These are phyloP conservation scores for Apantesis nais DNA, from an alignment of 2,888 invertebrate species.

Conservation along the genomic window DNA sequence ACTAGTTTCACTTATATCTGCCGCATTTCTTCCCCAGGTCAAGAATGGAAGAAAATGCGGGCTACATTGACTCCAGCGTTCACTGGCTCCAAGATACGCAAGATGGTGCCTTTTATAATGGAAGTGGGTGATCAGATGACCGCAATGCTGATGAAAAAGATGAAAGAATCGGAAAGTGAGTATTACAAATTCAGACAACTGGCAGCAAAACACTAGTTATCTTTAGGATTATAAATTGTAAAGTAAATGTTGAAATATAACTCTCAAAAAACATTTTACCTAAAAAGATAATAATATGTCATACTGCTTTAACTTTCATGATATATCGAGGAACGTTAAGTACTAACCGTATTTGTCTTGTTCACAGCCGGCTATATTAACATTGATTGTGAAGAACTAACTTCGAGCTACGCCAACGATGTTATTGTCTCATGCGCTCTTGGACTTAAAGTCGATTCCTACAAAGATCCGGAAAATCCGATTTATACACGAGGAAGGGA, in stretches of 20 bases:
- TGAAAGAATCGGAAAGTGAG: slow-evolving; percentile 50
- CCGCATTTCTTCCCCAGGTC: slow-evolving; percentile 41
- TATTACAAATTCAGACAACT: background rate
- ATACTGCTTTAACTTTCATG: background rate
- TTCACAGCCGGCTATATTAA: slow-evolving; percentile 53
- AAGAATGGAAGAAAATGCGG: slow-evolving; percentile 63
- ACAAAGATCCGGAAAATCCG: slow-evolving; percentile 78
- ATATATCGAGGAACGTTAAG: background rate
- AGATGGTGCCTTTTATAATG: slow-evolving; percentile 72
- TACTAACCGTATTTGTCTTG: background rate
- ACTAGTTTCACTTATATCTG: background rate
- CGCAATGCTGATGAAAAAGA: slow-evolving; percentile 51
- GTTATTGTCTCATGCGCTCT: slow-evolving; percentile 83
- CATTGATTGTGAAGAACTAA: slow-evolving; percentile 74
- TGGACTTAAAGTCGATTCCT: slow-evolving; percentile 83
- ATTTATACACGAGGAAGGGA: slow-evolving; percentile 84
- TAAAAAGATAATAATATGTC: background rate
- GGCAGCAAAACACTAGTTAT: background rate
- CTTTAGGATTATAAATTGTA: background rate
- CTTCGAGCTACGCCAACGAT: slow-evolving; percentile 78
- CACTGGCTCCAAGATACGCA: slow-evolving; percentile 78
- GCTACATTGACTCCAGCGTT: slow-evolving; percentile 75
- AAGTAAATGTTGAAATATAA: too few relatives aligned
- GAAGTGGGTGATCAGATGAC: slow-evolving; percentile 71
- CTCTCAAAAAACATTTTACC: background rate